Evolutionary conservation across 2,797 vertebrate genomes (phyloP).

Genomic region (Calcarius lapponicus): DNA sequence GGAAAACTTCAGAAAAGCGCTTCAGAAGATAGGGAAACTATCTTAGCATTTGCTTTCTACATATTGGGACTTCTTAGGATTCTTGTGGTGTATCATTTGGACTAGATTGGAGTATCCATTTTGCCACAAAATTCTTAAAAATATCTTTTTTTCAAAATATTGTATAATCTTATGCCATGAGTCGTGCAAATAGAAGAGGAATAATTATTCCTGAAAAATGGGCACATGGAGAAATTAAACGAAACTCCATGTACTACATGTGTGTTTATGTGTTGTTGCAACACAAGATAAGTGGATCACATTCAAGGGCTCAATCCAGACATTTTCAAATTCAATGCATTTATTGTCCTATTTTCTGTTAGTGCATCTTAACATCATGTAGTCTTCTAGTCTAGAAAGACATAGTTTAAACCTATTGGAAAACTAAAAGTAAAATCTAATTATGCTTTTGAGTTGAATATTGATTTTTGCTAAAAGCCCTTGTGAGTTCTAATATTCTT

Average conservation of each 20-base stretch:
- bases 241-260: not conserved
- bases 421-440: not conserved
- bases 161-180: not conserved
- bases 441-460: not conserved
- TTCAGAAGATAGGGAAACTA: not conserved
- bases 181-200: not conserved
- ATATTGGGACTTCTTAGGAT: not conserved
- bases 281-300: not conserved
- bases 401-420: not conserved
- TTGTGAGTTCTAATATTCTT: not conserved
- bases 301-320: not conserved
- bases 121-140: not conserved
- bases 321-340: not conserved
- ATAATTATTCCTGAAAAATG: not conserved
- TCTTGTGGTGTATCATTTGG: not conserved
- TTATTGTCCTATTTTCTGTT: not conserved
- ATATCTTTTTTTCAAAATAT: not conserved
- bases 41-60: not conserved
- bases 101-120: not conserved
- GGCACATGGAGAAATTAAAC: not conserved
- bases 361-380: not conserved
- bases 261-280: not conserved
- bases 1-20: not conserved
- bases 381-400: not conserved
- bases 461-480: not conserved